These are phyloP conservation scores for Babyrousa celebensis DNA, from an alignment of 2,797 vertebrate genomes.

Conservation along the genomic window DNA sequence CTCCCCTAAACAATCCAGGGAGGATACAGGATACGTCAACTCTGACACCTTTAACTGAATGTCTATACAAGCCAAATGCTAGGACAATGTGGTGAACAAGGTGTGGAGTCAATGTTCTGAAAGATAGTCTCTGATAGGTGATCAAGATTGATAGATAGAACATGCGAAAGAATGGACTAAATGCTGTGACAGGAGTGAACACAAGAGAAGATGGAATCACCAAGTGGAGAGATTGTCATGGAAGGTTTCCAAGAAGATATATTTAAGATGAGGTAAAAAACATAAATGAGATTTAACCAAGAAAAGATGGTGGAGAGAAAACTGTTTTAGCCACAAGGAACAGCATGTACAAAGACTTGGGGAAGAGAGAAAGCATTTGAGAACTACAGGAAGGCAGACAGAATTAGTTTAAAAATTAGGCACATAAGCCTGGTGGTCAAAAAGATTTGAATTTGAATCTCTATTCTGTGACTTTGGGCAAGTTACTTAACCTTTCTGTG, in stretches of 20 bases:
- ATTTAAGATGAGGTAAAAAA: slow-evolving; percentile 21
- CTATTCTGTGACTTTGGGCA: background rate
- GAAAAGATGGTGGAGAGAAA: background rate
- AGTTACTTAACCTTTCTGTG: background rate
- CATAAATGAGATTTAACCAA: slow-evolving; percentile 1
- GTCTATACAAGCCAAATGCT: background rate
- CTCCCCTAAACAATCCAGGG: background rate
- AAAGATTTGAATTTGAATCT: background rate
- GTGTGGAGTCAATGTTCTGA: background rate
- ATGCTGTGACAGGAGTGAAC: background rate
- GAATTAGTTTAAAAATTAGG: background rate
- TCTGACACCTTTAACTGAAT: background rate
- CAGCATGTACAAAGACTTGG: background rate
- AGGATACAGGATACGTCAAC: background rate
- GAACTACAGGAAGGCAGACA: background rate
- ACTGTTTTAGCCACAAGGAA: background rate
- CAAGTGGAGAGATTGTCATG: background rate
- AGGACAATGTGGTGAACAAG: background rate
- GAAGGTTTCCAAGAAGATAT: background rate
- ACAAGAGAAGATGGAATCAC: background rate
- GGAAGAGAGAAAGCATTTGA: background rate
- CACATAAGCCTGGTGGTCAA: background rate
- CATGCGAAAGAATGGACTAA: background rate
- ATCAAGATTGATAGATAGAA: background rate
- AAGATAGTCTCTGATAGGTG: background rate